Percentiles rank a stretch among this genome's conserved stretches.
These are phyloP conservation scores for Megalops atlanticus DNA, from an alignment of 2,113 vertebrate genomes.

Conservation along the genomic window DNA sequence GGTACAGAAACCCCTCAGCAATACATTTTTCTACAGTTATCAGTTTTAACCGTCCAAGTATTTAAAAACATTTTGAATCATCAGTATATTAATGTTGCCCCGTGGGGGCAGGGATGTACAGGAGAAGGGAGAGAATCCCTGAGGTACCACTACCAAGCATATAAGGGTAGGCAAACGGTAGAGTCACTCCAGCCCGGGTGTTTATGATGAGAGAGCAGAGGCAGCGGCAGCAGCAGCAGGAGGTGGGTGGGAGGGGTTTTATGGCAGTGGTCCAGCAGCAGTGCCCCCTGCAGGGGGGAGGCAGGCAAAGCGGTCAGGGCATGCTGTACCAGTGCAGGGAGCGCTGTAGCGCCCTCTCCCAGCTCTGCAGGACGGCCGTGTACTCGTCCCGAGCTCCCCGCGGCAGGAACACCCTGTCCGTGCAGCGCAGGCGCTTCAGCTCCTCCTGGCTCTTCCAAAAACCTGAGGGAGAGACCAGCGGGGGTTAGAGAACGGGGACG, in stretches of 20 bases:
- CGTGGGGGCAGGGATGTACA: neutral
- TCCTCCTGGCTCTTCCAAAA: constrained; percentile 87
- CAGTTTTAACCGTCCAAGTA: no score
- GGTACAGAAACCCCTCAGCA: neutral
- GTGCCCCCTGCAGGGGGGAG: neutral
- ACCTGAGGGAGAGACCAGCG: constrained; percentile 63
- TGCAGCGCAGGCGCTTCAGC: constrained; percentile 79
- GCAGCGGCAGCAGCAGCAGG: no score
- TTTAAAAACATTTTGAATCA: no score
- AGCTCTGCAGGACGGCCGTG: constrained; percentile 73
- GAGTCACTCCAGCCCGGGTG: no score
- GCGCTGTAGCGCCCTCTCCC: constrained; percentile 80
- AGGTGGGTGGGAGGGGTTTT: no score
- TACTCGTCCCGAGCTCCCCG: constrained; percentile 67
- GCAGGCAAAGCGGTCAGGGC: no score
- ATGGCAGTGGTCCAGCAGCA: neutral
- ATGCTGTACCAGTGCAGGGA: constrained; percentile 86
- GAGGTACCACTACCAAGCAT: no score
- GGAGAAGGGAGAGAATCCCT: no score
- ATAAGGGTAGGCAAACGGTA: no score
- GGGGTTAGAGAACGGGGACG: neutral
- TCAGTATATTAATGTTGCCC: no score
- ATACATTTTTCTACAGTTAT: no score
- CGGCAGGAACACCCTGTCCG: constrained; percentile 78
- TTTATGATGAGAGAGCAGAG: no score